These are phyloP conservation scores for Mico argentatus DNA, from an alignment of 2,797 vertebrate genomes.

Conservation along the genomic window DNA sequence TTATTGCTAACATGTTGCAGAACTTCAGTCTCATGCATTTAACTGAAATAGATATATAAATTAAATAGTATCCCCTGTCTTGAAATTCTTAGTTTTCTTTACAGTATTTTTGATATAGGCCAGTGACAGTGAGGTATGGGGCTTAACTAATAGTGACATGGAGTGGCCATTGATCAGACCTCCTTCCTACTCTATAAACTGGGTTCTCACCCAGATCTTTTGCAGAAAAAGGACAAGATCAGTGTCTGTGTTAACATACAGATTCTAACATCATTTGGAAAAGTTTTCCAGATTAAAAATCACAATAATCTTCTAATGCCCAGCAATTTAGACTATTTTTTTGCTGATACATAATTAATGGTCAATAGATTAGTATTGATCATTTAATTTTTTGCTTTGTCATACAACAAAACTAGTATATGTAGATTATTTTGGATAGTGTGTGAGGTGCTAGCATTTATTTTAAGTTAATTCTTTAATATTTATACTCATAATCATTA, in stretches of 20 bases:
- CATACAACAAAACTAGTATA: background rate
- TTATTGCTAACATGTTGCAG: background rate
- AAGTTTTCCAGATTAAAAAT: background rate
- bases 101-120: background rate
- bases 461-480: background rate
- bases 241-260: fast-evolving
- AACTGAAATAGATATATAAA: background rate
- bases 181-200: background rate
- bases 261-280: background rate
- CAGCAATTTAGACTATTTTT: background rate
- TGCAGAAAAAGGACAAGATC: too few relatives aligned
- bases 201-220: background rate
- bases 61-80: background rate
- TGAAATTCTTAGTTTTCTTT: background rate
- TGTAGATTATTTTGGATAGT: background rate
- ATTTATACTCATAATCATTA: background rate
- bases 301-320: background rate
- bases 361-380: background rate
- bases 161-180: too few relatives aligned
- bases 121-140: fast-evolving
- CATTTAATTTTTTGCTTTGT: background rate
- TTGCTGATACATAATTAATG: background rate
- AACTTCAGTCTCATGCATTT: background rate
- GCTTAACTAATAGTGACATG: background rate
- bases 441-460: background rate